Evolutionary conservation across 2,113 vertebrate species (phyloP).

Genomic region (Jaculus jaculus): DNA sequence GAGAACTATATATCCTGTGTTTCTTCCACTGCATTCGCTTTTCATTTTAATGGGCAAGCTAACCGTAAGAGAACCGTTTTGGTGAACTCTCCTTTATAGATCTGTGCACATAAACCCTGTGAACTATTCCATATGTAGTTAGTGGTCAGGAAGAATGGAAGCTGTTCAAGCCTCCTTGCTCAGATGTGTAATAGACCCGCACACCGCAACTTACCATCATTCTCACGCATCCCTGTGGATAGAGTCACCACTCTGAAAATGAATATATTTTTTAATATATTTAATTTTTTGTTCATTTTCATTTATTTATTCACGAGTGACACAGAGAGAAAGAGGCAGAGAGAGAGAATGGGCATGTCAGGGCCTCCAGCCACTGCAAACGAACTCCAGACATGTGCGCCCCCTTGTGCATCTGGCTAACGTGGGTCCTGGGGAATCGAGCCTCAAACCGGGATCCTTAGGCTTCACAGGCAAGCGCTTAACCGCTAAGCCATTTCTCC

Average conservation of each 20-base stretch:
- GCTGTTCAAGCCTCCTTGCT: neutral
- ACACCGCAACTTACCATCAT: slow-evolving; percentile 53
- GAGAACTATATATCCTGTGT: slow-evolving; percentile 10
- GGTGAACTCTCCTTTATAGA: neutral
- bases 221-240: slow-evolving; percentile 24
- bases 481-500: too few relatives aligned
- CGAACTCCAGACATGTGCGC: too few relatives aligned
- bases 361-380: too few relatives aligned
- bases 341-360: too few relatives aligned
- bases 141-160: neutral
- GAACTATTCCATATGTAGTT: neutral
- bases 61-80: neutral
- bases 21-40: slow-evolving; percentile 15
- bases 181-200: neutral
- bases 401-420: too few relatives aligned
- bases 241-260: slow-evolving; percentile 19
- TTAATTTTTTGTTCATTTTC: too few relatives aligned
- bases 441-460: too few relatives aligned
- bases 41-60: slow-evolving; percentile 38
- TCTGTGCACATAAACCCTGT: neutral
- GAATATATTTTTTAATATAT: too few relatives aligned
- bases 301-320: too few relatives aligned
- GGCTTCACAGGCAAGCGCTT: too few relatives aligned
- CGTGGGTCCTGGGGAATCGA: too few relatives aligned
- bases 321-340: too few relatives aligned